Percentiles rank a stretch among this genome's conserved stretches.
These are phyloP conservation scores for Rhingia campestris DNA, from an alignment of 2,888 invertebrate species.

Conservation along the genomic window DNA sequence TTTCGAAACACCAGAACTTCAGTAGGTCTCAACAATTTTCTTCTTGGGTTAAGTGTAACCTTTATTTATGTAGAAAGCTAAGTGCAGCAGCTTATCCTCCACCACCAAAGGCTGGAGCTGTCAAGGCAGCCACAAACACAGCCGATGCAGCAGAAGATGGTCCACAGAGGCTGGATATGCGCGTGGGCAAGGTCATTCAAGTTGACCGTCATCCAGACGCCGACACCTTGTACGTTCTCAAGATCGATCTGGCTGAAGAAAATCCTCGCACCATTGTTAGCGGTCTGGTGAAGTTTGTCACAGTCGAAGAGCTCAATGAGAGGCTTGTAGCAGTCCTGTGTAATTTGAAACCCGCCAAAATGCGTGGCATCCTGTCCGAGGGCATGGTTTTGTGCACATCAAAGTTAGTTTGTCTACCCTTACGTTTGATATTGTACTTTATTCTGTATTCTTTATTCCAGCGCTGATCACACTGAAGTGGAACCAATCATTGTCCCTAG, in stretches of 20 bases:
- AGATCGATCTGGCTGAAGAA: constrained; percentile 93
- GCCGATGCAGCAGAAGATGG: constrained; percentile 84
- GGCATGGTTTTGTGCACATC: constrained; percentile 98
- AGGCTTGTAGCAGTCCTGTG: constrained; percentile 96
- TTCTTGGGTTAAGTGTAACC: background rate
- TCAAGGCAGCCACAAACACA: constrained; percentile 75
- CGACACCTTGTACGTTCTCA: constrained; percentile 94
- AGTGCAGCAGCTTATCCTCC: constrained; percentile 93
- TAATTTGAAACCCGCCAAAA: constrained; percentile 98
- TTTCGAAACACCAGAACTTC: constrained; percentile 91
- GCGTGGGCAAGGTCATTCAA: constrained; percentile 93
- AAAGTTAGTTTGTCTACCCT: constrained; percentile 83
- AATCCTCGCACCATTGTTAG: constrained; percentile 90
- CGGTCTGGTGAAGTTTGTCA: constrained; percentile 95
- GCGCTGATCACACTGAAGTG: constrained; percentile 90
- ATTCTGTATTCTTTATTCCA: constrained; percentile 76
- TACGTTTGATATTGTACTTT: background rate
- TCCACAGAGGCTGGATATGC: constrained; percentile 92
- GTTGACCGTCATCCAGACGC: constrained; percentile 95
- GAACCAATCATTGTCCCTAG: constrained; percentile 93
- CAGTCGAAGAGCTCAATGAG: constrained; percentile 94
- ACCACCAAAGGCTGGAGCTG: constrained; percentile 85
- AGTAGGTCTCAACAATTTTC: constrained; percentile 79
- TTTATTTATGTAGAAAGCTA: constrained; percentile 84
- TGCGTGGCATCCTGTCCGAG: constrained; percentile 94